These are phyloP conservation scores for Erebia ligea DNA, from an alignment of 2,888 invertebrate species.

Conservation along the genomic window DNA sequence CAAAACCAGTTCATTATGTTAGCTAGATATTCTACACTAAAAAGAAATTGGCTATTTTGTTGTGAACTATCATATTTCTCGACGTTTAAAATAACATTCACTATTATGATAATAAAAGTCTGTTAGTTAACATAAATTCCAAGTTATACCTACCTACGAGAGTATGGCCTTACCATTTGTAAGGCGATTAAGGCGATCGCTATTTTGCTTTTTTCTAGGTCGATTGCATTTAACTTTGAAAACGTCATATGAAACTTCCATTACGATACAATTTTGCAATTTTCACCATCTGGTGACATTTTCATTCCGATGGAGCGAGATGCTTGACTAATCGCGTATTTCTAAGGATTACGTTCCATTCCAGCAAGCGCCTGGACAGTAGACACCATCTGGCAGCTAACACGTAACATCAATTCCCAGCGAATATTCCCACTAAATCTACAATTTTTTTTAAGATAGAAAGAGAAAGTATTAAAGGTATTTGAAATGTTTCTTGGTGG, in stretches of 20 bases:
- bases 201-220: slow-evolving; percentile 37
- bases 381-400: neutral
- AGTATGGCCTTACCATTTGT: slow-evolving; percentile 40
- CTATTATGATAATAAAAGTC: slow-evolving; percentile 39
- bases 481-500: slow-evolving; percentile 2
- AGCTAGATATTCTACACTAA: neutral
- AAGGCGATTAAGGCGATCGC: slow-evolving; percentile 34
- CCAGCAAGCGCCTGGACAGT: neutral
- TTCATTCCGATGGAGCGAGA: neutral
- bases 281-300: slow-evolving; percentile 13
- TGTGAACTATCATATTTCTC: slow-evolving; percentile 14
- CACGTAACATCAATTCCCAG: neutral
- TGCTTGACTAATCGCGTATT: neutral
- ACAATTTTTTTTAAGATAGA: neutral
- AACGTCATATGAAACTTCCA: slow-evolving; percentile 13
- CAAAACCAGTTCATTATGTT: too few relatives aligned
- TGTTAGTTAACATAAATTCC: slow-evolving; percentile 40
- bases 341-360: neutral
- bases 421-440: neutral
- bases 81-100: slow-evolving; percentile 35
- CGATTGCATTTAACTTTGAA: slow-evolving; percentile 26
- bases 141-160: slow-evolving; percentile 28
- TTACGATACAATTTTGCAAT: slow-evolving; percentile 12
- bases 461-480: slow-evolving; percentile 25
- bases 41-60: slow-evolving; percentile 14